Conservation (phyloP, 2,888 invertebrate species). For the Acheta domesticus region DNA sequence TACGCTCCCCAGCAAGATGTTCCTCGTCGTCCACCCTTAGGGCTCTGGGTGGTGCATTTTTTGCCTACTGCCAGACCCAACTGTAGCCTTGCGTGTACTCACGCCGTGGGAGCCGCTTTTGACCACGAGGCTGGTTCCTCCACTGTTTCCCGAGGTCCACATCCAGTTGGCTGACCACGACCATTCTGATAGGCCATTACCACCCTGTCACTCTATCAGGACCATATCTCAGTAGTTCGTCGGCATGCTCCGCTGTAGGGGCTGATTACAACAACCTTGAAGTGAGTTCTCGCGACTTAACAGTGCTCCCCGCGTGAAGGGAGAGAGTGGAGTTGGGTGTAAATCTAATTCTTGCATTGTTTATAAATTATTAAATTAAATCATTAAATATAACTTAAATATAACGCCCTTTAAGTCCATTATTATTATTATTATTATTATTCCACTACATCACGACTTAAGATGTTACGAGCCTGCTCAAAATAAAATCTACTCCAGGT, state of each 20-base stretch:
- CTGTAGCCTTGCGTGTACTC: background rate
- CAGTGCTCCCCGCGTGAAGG: background rate
- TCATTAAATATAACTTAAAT: no score
- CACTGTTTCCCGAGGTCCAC: background rate
- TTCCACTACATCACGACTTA: no score
- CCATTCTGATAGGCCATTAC: background rate
- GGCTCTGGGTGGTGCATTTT: background rate
- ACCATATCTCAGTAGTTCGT: background rate
- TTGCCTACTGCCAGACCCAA: background rate
- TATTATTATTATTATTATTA: constrained; percentile 23
- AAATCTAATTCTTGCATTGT: background rate
- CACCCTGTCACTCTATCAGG: background rate
- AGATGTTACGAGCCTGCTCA: no score
- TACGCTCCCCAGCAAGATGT: no score
- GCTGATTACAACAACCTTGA: background rate
- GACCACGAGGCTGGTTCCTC: background rate
- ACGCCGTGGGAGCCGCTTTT: background rate
- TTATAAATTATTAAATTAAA: no score
- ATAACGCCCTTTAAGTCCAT: background rate
- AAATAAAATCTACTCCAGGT: no score
- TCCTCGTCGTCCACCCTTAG: no score
- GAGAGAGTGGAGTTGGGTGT: background rate
- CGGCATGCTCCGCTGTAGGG: background rate
- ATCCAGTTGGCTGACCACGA: background rate
- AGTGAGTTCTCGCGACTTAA: background rate